Base-by-base conservation (phyloP, 1,140 invertebrate genomes). In the Rhopalosiphum maidis region DNA sequence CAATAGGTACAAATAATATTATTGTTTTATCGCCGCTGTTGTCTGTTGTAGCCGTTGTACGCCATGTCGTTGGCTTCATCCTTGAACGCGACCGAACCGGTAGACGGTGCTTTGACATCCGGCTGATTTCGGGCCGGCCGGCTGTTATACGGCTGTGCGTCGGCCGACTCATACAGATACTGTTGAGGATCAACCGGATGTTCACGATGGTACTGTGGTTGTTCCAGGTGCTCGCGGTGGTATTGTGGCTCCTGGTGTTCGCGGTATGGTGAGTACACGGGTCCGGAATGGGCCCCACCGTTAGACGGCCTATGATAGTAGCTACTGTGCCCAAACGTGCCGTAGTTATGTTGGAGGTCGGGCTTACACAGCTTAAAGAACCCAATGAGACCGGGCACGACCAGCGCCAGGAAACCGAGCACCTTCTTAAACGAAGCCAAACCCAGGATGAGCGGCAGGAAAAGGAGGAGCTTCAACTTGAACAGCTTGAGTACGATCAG, bases 351-450 rank as follows among this genome's bases (percentile, higher is more conserved):
- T 11, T 95, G 95, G 5, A 95, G 94, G 25, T 96, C 94, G 0
- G 96, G 96, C 91, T 96, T 96, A 95, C 97, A 98, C 48, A 98
- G 95, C 94, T 97, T 97, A 95, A 98, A 97, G 95, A 97, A 98
- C 21, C 97, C 97, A 93, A 98, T 98, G 1, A 97, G 94, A 95
- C 96, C 96, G 48, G 97, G 97, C 94, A 98, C 95, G 43, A 97
- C 96, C 77, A 98, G 96, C 41, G 97, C 97, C 94, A 97, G 95
- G 94, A 98, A 97, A 55, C 97, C 97, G 5, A 98, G 95, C 94
- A 98, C 96, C 94, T 98, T 98, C 95, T 98, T 98, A 94, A 98
- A 97, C 41, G 97, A 97, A 21, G 97, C 97, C 93, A 98, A 95
- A 23, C 97, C 97, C 51, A 98, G 95, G 89, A 98, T 97, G 94